Percentiles rank a stretch among this genome's conserved stretches.
Conservation (phyloP, 1,140 invertebrate genomes). For the Triops longicaudatus region DNA sequence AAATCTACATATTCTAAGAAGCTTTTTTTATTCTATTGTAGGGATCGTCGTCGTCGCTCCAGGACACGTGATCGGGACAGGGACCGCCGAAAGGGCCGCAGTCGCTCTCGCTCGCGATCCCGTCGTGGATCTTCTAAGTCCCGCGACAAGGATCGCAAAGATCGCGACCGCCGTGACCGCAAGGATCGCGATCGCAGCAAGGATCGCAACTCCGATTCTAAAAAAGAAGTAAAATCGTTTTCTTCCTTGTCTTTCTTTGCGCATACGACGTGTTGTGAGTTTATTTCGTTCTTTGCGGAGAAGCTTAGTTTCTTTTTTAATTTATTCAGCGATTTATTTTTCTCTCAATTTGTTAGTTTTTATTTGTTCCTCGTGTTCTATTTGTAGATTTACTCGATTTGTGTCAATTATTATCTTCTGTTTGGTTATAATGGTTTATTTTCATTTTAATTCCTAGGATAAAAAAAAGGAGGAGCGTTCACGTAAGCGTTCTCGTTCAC, state of each 20-base stretch:
- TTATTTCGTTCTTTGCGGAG: too few species aligned
- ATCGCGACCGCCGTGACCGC: slow-evolving; percentile 15
- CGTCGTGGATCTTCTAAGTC: slow-evolving; percentile 27
- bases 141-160: slow-evolving; percentile 27
- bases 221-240: neutral
- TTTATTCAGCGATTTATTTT: too few species aligned
- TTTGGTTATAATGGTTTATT: neutral
- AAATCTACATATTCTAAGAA: too few species aligned
- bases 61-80: neutral
- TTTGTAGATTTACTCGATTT: too few species aligned
- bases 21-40: neutral
- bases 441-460: neutral
- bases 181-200: slow-evolving; percentile 15
- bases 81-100: slow-evolving; percentile 19
- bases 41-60: slow-evolving; percentile 17
- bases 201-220: slow-evolving; percentile 8
- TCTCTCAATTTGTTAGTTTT: too few species aligned
- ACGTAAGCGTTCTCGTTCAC: slow-evolving; percentile 32
- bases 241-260: neutral
- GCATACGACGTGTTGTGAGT: too few species aligned
- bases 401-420: too few species aligned
- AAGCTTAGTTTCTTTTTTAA: too few species aligned
- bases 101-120: slow-evolving; percentile 19
- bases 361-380: too few species aligned
- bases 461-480: slow-evolving; percentile 34